Conservation (phyloP, 2,797 vertebrate species). For the Microctenopoma stevenorrisi region DNA sequence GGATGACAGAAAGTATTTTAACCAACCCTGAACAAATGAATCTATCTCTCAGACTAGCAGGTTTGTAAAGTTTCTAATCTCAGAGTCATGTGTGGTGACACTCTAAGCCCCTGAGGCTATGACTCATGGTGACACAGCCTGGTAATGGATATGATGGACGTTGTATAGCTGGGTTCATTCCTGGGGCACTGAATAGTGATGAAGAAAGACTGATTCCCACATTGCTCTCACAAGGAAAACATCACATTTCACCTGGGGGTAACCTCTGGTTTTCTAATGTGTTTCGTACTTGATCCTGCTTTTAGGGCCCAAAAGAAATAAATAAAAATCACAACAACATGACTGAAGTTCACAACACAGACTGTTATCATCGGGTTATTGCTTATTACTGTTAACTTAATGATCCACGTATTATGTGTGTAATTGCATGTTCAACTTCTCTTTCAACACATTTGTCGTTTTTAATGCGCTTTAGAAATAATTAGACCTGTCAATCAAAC, state of each 20-base stretch:
- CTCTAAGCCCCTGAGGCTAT: slow-evolving; percentile 38
- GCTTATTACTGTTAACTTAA: background rate
- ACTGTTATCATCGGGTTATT: background rate
- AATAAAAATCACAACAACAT: background rate
- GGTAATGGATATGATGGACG: slow-evolving; percentile 68
- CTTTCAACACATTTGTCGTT: background rate
- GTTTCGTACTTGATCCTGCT: slow-evolving; percentile 4
- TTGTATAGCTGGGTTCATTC: slow-evolving; percentile 54
- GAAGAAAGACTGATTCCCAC: slow-evolving; percentile 37
- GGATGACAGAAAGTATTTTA: slow-evolving; percentile 13
- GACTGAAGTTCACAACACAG: background rate
- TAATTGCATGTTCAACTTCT: too few species aligned
- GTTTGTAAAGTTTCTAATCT: slow-evolving; percentile 39
- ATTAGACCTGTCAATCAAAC: background rate
- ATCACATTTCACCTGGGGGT: slow-evolving; percentile 19
- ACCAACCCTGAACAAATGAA: slow-evolving; percentile 8
- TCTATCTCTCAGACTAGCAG: slow-evolving; percentile 4
- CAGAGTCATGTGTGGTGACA: slow-evolving; percentile 41
- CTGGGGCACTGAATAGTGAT: slow-evolving; percentile 49
- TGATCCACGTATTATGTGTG: background rate
- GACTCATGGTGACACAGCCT: slow-evolving; percentile 49
- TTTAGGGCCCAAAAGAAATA: background rate
- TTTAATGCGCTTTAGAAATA: background rate
- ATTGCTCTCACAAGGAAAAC: slow-evolving; percentile 31
- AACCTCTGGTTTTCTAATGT: slow-evolving; percentile 15